phyloP scores from a whole-genome alignment of 35 echinoderm and acorn worm genomes.

The Strongylocentrotus purpuratus region DNA sequence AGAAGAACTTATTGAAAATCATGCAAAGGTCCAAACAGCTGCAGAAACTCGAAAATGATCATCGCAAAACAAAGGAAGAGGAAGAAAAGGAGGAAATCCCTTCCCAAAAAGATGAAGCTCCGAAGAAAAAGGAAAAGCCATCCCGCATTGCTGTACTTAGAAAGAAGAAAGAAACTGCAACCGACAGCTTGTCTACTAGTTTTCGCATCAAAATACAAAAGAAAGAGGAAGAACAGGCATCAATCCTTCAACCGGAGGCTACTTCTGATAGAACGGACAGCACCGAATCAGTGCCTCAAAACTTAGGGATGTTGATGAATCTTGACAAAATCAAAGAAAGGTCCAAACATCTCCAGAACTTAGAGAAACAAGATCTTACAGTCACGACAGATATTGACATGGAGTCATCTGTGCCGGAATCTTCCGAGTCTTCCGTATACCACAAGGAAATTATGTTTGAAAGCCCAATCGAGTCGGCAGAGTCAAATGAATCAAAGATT shows the following conservation, averaged over 20 bases:
- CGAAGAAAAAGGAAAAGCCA: background rate
- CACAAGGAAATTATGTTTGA: background rate
- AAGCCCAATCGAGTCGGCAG: background rate
- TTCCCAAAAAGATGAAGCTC: background rate
- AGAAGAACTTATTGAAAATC: background rate
- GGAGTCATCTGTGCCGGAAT: background rate
- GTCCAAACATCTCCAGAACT: background rate
- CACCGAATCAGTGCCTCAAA: background rate
- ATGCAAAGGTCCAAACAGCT: background rate
- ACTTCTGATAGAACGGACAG: background rate
- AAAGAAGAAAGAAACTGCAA: background rate
- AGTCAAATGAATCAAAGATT: background rate
- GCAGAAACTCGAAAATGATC: background rate
- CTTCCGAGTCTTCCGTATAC: background rate
- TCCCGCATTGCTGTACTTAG: background rate
- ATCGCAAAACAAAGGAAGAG: background rate
- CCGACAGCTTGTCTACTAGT: background rate
- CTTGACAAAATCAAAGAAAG: conserved; percentile 16
- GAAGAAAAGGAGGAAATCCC: background rate
- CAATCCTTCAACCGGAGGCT: background rate
- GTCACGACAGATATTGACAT: background rate
- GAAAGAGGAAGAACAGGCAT: background rate
- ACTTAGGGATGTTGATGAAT: background rate
- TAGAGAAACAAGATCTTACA: background rate
- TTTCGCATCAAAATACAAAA: background rate